Percentiles rank a stretch among this genome's conserved stretches.
These are phyloP conservation scores for Pegea sp. DNA, from an alignment of 23 tunicate genomes.

Conservation along the genomic window DNA sequence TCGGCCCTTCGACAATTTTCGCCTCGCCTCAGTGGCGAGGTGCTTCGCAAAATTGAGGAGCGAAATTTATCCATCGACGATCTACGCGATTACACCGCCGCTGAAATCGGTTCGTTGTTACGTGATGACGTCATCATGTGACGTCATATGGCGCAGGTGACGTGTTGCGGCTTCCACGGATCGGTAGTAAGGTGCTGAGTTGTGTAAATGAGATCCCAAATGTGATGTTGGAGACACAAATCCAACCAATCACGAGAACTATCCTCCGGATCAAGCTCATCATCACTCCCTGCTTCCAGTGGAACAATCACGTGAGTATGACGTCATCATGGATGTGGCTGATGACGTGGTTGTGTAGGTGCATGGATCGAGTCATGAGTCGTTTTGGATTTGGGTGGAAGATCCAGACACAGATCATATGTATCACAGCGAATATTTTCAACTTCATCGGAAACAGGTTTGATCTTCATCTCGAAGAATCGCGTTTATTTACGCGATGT, in stretches of 20 bases:
- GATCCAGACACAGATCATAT: constrained; percentile 89
- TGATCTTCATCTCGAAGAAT: too few relatives aligned
- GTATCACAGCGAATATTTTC: constrained; percentile 89
- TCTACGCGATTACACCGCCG: constrained; percentile 50
- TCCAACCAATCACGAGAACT: constrained; percentile 97
- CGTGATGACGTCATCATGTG: not conserved
- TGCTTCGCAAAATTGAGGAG: constrained; percentile 59
- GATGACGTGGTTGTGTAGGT: constrained; percentile 18
- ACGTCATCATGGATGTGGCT: too few relatives aligned
- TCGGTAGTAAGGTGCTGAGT: constrained; percentile 41
- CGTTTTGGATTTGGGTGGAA: constrained; percentile 99
- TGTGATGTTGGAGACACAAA: constrained; percentile 41
- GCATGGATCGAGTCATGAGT: constrained; percentile 57
- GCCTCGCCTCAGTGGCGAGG: constrained; percentile 27
- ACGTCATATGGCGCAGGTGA: constrained; percentile 15
- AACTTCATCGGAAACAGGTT: constrained; percentile 51
- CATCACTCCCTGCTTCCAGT: constrained; percentile 52
- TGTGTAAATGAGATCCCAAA: constrained; percentile 59
- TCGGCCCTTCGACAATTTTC: constrained; percentile 76
- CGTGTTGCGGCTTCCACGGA: constrained; percentile 48
- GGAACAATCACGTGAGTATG: constrained; percentile 59
- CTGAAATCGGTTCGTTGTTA: constrained; percentile 49
- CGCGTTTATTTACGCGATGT: too few relatives aligned
- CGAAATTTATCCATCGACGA: constrained; percentile 32
- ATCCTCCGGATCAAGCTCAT: constrained; percentile 57